Percentiles rank a stretch among this genome's conserved stretches.
These are phyloP conservation scores for Ommatoiulus sabulosus DNA, from an alignment of 2,888 invertebrate genomes.

Conservation along the genomic window DNA sequence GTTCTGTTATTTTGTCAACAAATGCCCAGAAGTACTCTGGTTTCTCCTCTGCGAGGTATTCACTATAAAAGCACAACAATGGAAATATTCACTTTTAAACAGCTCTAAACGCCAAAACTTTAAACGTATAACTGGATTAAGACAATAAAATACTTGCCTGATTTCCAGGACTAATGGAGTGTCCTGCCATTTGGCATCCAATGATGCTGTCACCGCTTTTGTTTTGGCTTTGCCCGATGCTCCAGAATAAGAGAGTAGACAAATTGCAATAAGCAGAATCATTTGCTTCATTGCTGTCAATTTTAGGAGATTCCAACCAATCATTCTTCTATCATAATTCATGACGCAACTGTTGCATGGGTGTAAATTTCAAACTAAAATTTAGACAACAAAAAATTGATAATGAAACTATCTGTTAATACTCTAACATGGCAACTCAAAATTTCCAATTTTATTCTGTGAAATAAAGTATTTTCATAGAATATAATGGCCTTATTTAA, in stretches of 20 bases:
- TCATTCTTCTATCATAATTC: not conserved
- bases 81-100: not conserved
- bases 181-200: conserved; percentile 95
- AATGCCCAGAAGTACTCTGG: conserved; percentile 85
- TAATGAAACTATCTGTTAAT: too few species aligned
- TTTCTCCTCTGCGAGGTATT: conserved; percentile 75
- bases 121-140: not conserved
- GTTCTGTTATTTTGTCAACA: conserved; percentile 76
- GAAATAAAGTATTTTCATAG: too few species aligned
- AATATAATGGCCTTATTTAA: too few species aligned
- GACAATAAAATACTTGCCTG: conserved; percentile 80
- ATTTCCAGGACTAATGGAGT: conserved; percentile 93
- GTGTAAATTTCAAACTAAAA: not conserved
- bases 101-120: not conserved
- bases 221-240: conserved; percentile 62
- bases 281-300: not conserved
- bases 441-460: too few species aligned
- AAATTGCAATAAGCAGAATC: not conserved
- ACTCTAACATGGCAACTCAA: too few species aligned
- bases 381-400: not conserved
- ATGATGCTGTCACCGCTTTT: conserved; percentile 86
- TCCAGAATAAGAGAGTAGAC: not conserved
- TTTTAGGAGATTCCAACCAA: not conserved
- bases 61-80: conserved; percentile 66
- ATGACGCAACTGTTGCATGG: not conserved